These are phyloP conservation scores for Andrena camellia DNA, from an alignment of 2,888 invertebrate genomes.

Conservation along the genomic window DNA sequence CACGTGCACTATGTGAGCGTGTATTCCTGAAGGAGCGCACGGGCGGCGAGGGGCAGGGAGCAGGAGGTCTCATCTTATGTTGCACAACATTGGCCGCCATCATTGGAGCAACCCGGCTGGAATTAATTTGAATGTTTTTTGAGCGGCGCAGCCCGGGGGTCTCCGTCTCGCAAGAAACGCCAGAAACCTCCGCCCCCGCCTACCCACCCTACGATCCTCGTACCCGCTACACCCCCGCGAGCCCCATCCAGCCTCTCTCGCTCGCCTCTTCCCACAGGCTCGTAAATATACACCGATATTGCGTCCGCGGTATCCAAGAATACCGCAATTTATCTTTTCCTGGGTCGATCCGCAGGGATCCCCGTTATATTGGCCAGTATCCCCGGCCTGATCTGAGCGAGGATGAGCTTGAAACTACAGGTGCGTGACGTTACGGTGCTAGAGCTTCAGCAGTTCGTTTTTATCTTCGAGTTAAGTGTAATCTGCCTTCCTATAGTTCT, in stretches of 20 bases:
- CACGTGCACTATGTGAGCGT: conserved; percentile 25
- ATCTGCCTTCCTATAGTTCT: too few relatives aligned
- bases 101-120: conserved; percentile 80
- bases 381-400: conserved; percentile 8
- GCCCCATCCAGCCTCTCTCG: conserved; percentile 45
- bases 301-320: conserved; percentile 72
- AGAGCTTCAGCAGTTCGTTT: not conserved
- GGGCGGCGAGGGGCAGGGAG: not conserved
- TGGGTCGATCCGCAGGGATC: conserved; percentile 73
- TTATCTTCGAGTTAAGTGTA: not conserved
- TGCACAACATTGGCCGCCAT: conserved; percentile 82
- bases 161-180: conserved; percentile 75
- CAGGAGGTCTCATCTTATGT: conserved; percentile 76
- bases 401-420: conserved; percentile 28
- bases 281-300: conserved; percentile 81
- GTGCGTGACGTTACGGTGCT: not conserved
- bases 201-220: conserved; percentile 42
- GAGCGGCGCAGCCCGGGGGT: conserved; percentile 79
- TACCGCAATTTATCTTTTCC: conserved; percentile 79
- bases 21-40: conserved; percentile 47
- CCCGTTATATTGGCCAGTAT: conserved; percentile 67
- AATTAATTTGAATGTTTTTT: conserved; percentile 84
- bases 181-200: conserved; percentile 62
- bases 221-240: conserved; percentile 57
- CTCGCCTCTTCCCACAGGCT: conserved; percentile 55